Percentiles rank a stretch among this genome's conserved stretches.
These are phyloP conservation scores for Peromyscus californicus DNA, from an alignment of 2,113 vertebrate genomes.

Conservation along the genomic window DNA sequence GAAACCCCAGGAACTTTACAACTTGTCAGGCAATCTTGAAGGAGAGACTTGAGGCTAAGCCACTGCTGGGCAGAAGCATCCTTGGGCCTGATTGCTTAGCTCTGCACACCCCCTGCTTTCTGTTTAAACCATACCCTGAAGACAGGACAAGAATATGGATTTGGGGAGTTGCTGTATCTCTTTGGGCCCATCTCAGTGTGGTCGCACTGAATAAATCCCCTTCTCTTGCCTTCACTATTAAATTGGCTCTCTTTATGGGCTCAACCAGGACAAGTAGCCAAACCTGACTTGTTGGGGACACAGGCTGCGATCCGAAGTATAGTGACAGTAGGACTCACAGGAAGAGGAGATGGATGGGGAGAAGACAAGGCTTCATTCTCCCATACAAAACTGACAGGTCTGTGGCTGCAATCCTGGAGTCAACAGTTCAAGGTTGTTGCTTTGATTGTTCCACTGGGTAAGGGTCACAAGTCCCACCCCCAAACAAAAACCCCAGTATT, in stretches of 20 bases:
- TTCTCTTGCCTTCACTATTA: neutral
- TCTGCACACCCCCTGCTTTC: neutral
- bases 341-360: neutral
- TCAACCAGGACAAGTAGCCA: too few relatives aligned
- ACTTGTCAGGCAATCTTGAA: neutral
- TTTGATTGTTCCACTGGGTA: conserved; percentile 52
- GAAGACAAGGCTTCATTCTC: too few relatives aligned
- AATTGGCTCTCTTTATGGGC: neutral
- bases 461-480: neutral
- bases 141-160: neutral
- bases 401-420: neutral
- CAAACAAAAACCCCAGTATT: conserved; percentile 73
- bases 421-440: neutral
- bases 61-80: neutral
- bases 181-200: neutral
- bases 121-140: neutral
- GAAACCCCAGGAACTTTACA: neutral
- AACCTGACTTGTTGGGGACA: neutral
- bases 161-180: neutral
- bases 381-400: neutral
- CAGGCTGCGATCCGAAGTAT: neutral
- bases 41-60: neutral
- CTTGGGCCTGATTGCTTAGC: neutral
- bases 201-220: too few relatives aligned
- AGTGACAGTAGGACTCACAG: neutral